A percentile compares a stretch with the other conserved stretches of the same genome.
Evolutionary conservation across 1,140 invertebrate genomes (phyloP).

Genomic region (Nasonia longicornis): DNA sequence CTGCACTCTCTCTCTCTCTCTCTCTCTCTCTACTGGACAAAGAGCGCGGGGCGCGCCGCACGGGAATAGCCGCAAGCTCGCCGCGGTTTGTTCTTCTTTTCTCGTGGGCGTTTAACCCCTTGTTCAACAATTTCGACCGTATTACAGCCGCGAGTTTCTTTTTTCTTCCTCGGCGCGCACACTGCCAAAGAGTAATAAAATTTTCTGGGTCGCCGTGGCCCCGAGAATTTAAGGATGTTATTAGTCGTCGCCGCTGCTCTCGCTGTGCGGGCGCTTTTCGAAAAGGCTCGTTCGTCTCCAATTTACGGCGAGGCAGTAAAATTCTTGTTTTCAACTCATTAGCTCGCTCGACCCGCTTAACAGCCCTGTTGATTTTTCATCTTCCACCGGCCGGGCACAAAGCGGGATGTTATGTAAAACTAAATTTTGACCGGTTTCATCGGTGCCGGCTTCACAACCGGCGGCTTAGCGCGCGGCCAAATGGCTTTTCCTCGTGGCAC

Average conservation of each 20-base stretch:
- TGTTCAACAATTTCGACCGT: background rate
- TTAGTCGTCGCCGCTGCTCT: background rate
- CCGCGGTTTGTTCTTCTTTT: background rate
- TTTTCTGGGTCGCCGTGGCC: background rate
- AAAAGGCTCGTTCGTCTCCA: background rate
- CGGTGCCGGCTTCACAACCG: background rate
- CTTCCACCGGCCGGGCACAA: background rate
- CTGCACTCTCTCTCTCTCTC: background rate
- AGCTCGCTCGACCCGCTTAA: background rate
- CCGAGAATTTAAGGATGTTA: background rate
- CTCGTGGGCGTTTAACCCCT: background rate
- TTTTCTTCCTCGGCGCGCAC: background rate
- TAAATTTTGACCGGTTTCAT: background rate
- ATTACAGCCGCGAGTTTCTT: background rate
- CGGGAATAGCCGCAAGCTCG: constrained; percentile 29
- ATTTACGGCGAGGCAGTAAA: background rate
- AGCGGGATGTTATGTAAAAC: background rate
- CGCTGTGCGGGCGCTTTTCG: background rate
- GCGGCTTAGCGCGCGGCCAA: background rate
- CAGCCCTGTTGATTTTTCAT: background rate
- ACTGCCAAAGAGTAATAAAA: background rate
- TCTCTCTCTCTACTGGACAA: constrained; percentile 5
- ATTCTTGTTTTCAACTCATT: constrained; percentile 6
- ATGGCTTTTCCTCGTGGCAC: constrained; percentile 54
- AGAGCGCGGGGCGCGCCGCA: background rate